Evolutionary conservation across 2,797 vertebrate genomes (phyloP).

Genomic region (Crenichthys baileyi): DNA sequence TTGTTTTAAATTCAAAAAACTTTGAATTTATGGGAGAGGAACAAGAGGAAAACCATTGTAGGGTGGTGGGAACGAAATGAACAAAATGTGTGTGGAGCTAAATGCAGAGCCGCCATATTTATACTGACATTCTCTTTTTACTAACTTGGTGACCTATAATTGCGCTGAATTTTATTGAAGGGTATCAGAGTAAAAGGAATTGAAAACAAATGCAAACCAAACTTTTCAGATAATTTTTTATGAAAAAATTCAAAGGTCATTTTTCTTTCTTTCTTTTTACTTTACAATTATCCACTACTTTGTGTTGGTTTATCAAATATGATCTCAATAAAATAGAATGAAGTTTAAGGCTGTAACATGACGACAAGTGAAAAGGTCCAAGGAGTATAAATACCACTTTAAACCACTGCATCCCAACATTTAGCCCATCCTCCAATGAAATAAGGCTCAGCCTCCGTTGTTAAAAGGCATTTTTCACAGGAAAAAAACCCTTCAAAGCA

Average conservation of each 20-base stretch:
- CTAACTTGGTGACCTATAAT: background rate
- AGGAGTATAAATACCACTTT: background rate
- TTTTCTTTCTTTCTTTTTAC: background rate
- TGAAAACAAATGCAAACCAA: background rate
- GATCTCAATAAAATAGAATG: background rate
- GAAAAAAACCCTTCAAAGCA: slow-evolving; percentile 14
- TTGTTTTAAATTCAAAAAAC: background rate
- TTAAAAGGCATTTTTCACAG: slow-evolving; percentile 15
- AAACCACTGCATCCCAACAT: background rate
- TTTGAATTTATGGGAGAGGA: background rate
- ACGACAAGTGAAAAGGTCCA: background rate
- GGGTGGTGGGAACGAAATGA: background rate
- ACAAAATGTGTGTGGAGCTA: background rate
- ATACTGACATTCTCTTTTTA: background rate
- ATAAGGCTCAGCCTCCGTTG: slow-evolving; percentile 1
- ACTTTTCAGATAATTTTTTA: no score
- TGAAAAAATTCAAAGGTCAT: no score
- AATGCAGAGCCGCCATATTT: background rate
- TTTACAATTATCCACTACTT: background rate
- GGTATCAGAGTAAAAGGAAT: background rate
- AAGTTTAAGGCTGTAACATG: background rate
- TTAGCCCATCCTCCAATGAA: background rate
- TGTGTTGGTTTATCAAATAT: background rate
- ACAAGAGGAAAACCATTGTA: background rate
- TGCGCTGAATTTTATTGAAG: background rate